phyloP scores from a whole-genome alignment of 2,888 invertebrate species.

The Drosophila buzzatii region DNA sequence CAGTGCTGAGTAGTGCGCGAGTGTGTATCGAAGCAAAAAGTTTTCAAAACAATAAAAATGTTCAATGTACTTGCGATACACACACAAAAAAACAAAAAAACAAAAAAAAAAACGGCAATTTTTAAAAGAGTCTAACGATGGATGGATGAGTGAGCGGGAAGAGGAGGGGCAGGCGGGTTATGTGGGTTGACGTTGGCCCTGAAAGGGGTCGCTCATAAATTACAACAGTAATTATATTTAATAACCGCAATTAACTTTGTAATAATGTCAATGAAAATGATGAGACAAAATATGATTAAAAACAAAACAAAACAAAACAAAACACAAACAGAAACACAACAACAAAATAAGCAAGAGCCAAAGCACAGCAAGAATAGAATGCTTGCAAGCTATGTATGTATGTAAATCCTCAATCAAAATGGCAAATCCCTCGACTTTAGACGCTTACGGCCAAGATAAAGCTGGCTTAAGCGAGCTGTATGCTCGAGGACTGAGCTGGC shows the following conservation, averaged over 20 bases:
- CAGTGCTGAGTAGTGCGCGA: constrained; percentile 20
- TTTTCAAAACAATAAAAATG: constrained; percentile 57
- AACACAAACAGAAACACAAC: constrained; percentile 28
- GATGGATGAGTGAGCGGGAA: background rate
- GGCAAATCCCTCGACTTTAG: constrained; percentile 51
- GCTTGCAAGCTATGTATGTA: constrained; percentile 29
- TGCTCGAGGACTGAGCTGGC: background rate
- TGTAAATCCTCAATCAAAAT: constrained; percentile 37
- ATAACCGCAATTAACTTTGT: constrained; percentile 78
- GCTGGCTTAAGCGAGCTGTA: constrained; percentile 44
- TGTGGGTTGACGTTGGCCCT: constrained; percentile 49
- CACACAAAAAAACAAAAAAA: background rate
- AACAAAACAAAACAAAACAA: constrained; percentile 49
- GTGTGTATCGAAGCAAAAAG: constrained; percentile 70
- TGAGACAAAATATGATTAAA: constrained; percentile 77
- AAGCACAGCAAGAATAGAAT: background rate
- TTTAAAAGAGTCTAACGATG: constrained; percentile 17
- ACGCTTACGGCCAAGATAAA: constrained; percentile 66
- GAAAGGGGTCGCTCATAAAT: constrained; percentile 78
- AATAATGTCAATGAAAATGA: constrained; percentile 80
- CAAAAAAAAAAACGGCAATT: constrained; percentile 43
- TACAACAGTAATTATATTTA: constrained; percentile 78
- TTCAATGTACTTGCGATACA: constrained; percentile 57
- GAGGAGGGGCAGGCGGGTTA: background rate
- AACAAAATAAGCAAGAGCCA: constrained; percentile 9